Base-by-base conservation (phyloP, 2,888 invertebrate species). In the Rhagonycha lutea region DNA sequence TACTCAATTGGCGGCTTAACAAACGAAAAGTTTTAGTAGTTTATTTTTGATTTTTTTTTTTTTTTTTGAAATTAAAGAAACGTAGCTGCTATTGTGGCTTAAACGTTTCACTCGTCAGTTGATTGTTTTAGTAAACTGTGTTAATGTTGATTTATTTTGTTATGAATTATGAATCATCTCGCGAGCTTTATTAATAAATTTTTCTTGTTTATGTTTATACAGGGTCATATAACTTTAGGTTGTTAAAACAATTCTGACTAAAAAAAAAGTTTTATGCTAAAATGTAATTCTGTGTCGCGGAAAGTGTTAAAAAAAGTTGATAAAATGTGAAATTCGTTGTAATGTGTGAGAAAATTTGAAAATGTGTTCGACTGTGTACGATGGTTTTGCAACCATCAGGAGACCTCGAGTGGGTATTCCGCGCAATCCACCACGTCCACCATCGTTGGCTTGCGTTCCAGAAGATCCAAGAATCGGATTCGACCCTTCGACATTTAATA, bases 371-470 rank as follows among this genome's bases (percentile, higher is more conserved):
- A 92, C 93, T 75, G 92, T 96, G 70, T 93, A 95, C 87, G 96
- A 96, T 87, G 96, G 96, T 73, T 96, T 95, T 88, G 96, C 96
- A 70, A 96, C 96, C n/a, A 94, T 96, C 82, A 90, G 95, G 76
- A 91, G 93, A 12, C 92, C 88, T 82, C 80, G 87, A 82, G 88
- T 87, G 76, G 89, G 88, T 81, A 86, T 81, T 69, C 85, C 78
- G 79, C 85, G 83, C 77, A 83, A 81, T 81, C 83, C 87, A 3
- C 88, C 88, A 10, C 82, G 88, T 47, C 87, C 88, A 29, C 87
- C 88, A 29, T 85, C 84, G 82, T 86, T 85, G 81, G 88, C 84
- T 18, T 86, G 83, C 84, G 89, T 82, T 76, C 89, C 82, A 84
- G 91, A 88, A 75, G 92, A 94, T 85, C 91, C 92, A n/a, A 91